Evolutionary conservation across 2,113 vertebrate genomes (phyloP).

Genomic region (Alaudala cheleensis): DNA sequence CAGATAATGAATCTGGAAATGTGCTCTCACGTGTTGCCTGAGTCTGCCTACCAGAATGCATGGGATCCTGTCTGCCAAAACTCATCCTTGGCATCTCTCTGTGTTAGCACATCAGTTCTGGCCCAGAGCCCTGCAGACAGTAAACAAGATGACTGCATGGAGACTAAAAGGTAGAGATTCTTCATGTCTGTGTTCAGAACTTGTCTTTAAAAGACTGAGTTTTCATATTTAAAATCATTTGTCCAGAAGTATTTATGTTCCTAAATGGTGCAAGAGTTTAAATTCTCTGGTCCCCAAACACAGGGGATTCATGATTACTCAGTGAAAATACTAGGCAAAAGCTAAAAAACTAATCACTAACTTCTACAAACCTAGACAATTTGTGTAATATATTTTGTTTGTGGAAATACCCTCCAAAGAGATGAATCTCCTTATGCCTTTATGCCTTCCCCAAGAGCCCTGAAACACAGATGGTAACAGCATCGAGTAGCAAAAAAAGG

Average conservation of each 20-base stretch:
- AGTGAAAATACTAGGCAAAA: neutral
- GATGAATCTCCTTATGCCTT: neutral
- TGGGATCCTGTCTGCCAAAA: neutral
- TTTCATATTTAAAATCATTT: neutral
- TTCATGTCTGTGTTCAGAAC: fast-evolving
- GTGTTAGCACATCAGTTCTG: neutral
- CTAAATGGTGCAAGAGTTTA: neutral
- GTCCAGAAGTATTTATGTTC: neutral
- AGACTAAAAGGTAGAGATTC: neutral
- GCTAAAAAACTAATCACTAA: neutral
- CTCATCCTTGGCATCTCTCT: neutral
- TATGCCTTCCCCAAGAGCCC: neutral
- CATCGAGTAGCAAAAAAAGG: neutral
- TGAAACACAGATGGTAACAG: neutral
- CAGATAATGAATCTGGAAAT: neutral
- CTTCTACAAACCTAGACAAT: neutral
- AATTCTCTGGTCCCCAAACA: neutral
- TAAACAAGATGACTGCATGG: neutral
- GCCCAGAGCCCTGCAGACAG: neutral
- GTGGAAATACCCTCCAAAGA: neutral
- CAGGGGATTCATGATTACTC: neutral
- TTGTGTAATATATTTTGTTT: neutral
- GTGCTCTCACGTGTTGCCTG: neutral
- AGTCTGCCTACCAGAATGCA: neutral
- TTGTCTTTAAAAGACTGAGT: neutral